Percentiles rank a stretch among this genome's conserved stretches.
Evolutionary conservation across 92 coral and sea anemone genomes (phyloP).

Genomic region (Heliopora coerulea): DNA sequence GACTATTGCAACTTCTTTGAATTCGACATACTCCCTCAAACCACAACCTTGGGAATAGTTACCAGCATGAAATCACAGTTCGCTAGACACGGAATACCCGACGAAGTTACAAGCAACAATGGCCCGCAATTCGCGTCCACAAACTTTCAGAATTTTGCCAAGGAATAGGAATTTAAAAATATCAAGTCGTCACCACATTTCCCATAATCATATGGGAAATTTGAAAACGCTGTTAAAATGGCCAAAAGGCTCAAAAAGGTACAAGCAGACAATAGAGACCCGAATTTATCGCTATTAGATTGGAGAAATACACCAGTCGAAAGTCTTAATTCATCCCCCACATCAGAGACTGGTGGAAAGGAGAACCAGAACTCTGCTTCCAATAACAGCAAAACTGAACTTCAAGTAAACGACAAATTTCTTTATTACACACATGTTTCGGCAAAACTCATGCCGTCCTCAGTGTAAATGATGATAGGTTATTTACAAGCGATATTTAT

Average conservation of each 20-base stretch:
- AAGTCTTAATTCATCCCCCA: no score
- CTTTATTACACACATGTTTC: no score
- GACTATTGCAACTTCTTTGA: constrained; percentile 34
- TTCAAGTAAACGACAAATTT: no score
- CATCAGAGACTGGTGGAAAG: constrained; percentile 42
- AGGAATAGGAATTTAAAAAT: constrained; percentile 27
- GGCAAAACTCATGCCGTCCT: no score
- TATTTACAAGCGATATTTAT: no score
- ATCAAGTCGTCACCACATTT: constrained; percentile 13
- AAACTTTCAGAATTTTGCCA: constrained; percentile 14
- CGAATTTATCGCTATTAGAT: constrained; percentile 49
- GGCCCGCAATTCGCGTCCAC: constrained; percentile 27
- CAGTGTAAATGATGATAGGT: no score
- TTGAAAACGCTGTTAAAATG: constrained; percentile 33
- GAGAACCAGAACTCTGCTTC: constrained; percentile 41
- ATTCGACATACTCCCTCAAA: neutral
- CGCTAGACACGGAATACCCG: constrained; percentile 43
- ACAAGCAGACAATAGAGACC: constrained; percentile 34
- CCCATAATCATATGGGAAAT: constrained; percentile 38
- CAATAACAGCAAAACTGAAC: no score
- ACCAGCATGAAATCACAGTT: constrained; percentile 9
- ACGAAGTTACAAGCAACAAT: constrained; percentile 23
- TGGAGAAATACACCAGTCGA: constrained; percentile 47
- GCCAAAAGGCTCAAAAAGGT: constrained; percentile 23
- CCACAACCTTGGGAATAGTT: constrained; percentile 2